Evolutionary conservation across 2,113 vertebrate species (phyloP), one percentile per base, ranked within the genome.

Genomic region (Limnothrissa miodon): DNA sequence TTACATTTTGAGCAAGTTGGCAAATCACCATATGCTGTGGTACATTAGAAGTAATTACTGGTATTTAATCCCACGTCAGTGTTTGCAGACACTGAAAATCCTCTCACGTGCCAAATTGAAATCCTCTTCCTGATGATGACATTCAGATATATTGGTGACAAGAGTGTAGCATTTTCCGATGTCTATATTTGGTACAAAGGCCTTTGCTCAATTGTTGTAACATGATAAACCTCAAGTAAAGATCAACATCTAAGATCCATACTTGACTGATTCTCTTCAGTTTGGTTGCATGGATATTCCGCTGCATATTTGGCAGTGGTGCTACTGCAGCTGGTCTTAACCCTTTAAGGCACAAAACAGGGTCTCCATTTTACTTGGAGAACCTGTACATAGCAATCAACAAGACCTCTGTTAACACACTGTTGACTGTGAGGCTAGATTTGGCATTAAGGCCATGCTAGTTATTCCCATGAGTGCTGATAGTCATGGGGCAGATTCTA

Each of bases 51-150:
- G 17, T 53, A 53, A 53, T 53, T 21, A 23, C 51, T 53, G 51
- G 62, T 70, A 70, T 70, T 13, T 25, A 70, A 70, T 33, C 33
- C 62, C 62, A 33, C 2, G 10, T 36, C 62, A 70, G 62, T 70
- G 62, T 36, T 13, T 33, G 33, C 23, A 56, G 53, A 21, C 66
- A 74, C 66, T 39, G 11, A 15, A 74, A 74, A 17, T 74, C 66
- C 33, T 62, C 25, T 74, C 33, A 17, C 5, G 66, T 74, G 66
- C 66, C 66, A 74, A 74, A 74, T 74, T 74, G 25, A 74, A 74
- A 15, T 33, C 29, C 33, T 74, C 36, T 74, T 36, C 4, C 25
- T 33, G 15, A 33, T 33, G 25, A 36, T 25, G 59, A 62, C 59
- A 62, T 62, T 62, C 51, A 56, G 9, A 56, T 56, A n/a, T 74